Base-by-base conservation (phyloP, 2,797 vertebrate genomes). In the Anguilla obscura region DNA sequence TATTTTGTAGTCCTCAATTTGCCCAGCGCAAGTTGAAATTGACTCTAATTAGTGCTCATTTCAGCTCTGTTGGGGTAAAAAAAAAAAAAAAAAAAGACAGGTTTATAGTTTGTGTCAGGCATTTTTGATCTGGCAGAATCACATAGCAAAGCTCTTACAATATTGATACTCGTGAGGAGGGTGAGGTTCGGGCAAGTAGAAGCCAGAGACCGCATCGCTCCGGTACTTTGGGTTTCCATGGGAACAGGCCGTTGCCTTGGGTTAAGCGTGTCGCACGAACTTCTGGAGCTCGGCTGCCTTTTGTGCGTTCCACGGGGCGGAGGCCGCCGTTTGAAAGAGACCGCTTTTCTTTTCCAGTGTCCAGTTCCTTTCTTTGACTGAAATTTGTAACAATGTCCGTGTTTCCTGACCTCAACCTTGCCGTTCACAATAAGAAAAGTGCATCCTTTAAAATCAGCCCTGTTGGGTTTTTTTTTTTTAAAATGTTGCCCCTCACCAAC, bases 241-340 rank as follows among this genome's bases (percentile, higher is more conserved):
- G 79, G 40, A 82, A 82, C 79, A 82, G 79, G 79, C 79, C 45
- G 79, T 82, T 82, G 79, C 79, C 79, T 82, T n/a, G 79, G 79
- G 79, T 82, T 82, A 82, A 82, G 50, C 45, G n/a, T 12, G 40
- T 82, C 79, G n/a, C 45, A 82, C 45, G 18, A 82, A 82, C 79
- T 82, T 82, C 79, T 82, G 9, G 79, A 24, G 45, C 40, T n/a
- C n/a, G 79, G 79, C 79, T 82, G 18, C 36, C 33, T 50, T 82
- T 82, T 21, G 40, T n/a, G 40, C 16, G 40, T 33, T 82, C 79
- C 9, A 2, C 21, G 24, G 45, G 79, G 79, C 8, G 79, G 40
- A 82, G 79, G 79, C 40, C n/a, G n/a, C 8, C 4, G 18, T 27
- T 50, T 82, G 79, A 82, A 80, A 82, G 45, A n/a, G 9, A n/a